Percentiles rank a stretch among this genome's conserved stretches.
These are phyloP conservation scores for Papilio demoleus DNA, from an alignment of 2,888 invertebrate genomes.

Conservation along the genomic window DNA sequence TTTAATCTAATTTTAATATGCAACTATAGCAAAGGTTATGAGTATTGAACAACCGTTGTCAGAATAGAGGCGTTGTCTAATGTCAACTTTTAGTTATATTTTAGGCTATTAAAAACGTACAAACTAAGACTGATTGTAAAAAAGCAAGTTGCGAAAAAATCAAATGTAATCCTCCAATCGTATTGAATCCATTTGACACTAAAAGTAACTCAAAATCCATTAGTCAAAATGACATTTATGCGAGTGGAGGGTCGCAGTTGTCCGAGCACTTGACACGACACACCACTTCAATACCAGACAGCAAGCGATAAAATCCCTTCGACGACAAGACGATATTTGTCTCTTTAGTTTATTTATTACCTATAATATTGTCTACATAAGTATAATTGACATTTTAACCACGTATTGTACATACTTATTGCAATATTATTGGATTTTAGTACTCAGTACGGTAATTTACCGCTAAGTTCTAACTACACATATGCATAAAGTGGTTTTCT, in stretches of 20 bases:
- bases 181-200: constrained; percentile 1
- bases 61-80: too few species aligned
- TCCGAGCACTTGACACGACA: constrained; percentile 29
- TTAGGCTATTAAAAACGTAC: too few species aligned
- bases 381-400: not conserved
- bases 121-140: too few species aligned
- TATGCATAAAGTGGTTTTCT: too few species aligned
- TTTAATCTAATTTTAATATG: too few species aligned
- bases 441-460: too few species aligned
- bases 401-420: too few species aligned
- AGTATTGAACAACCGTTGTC: too few species aligned
- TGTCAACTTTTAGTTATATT: too few species aligned
- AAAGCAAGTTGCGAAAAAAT: not conserved
- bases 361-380: not conserved
- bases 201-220: constrained; percentile 14
- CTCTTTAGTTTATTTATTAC: constrained; percentile 7
- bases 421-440: too few species aligned
- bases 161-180: not conserved
- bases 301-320: constrained; percentile 30
- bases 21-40: too few species aligned
- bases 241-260: constrained; percentile 3
- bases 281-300: constrained; percentile 35
- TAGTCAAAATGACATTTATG: constrained; percentile 20
- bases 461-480: too few species aligned
- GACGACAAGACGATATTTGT: constrained; percentile 12